Evolutionary conservation across 1,140 invertebrate species (phyloP).

Genomic region (Globodera ellingtonae): DNA sequence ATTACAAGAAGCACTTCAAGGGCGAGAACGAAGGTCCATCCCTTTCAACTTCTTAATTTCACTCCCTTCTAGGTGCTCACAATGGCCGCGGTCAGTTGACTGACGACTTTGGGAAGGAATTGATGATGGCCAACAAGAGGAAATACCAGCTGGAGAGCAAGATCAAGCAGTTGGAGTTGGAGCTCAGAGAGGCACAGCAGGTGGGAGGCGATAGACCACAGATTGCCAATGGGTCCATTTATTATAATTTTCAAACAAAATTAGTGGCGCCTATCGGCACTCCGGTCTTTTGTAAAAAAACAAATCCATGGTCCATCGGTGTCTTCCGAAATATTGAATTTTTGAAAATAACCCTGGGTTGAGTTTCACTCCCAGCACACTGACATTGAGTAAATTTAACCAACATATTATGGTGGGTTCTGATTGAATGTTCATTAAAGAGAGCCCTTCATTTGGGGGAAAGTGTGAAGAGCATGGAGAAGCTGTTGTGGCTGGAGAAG

Average conservation of each 20-base stretch:
- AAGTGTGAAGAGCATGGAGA: slow-evolving; percentile 34
- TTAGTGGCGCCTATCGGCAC: too few species aligned
- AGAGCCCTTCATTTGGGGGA: slow-evolving; percentile 7
- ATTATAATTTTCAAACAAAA: too few species aligned
- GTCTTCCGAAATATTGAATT: too few species aligned
- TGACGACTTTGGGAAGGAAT: slow-evolving; percentile 42
- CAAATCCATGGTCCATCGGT: too few species aligned
- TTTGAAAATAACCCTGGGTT: too few species aligned
- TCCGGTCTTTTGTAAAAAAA: too few species aligned
- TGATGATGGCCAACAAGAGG: slow-evolving; percentile 43
- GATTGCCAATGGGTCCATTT: too few species aligned
- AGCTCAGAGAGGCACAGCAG: slow-evolving; percentile 31
- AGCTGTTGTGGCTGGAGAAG: slow-evolving; percentile 41
- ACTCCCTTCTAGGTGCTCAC: slow-evolving; percentile 9
- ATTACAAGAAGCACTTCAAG: slow-evolving; percentile 36
- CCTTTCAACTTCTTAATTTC: slow-evolving; percentile 1
- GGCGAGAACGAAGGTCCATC: slow-evolving; percentile 20
- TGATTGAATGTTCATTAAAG: not conserved
- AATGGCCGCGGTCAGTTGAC: slow-evolving; percentile 20
- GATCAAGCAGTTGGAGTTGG: slow-evolving; percentile 32
- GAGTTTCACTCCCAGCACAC: too few species aligned
- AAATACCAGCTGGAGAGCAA: slow-evolving; percentile 40
- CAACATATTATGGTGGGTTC: too few species aligned
- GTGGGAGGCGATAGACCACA: too few species aligned
- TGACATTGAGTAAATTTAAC: too few species aligned